Evolutionary conservation across 2,113 vertebrate genomes (phyloP).

Genomic region (Philantomba maxwellii): DNA sequence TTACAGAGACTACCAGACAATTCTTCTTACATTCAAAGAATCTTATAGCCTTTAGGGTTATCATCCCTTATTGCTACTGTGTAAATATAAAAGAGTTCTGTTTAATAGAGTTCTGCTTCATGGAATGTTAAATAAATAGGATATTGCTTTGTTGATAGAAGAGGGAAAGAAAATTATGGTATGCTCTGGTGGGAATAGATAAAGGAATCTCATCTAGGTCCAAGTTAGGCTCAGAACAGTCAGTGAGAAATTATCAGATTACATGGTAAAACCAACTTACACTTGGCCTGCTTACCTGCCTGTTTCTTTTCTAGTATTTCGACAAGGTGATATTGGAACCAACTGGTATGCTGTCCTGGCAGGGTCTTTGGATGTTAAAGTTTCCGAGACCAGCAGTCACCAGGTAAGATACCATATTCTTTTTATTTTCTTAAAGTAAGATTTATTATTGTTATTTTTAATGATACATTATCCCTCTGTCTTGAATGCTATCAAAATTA

Average conservation of each 20-base stretch:
- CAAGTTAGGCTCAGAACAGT: background rate
- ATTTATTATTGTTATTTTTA: background rate
- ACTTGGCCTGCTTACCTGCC: conserved; percentile 13
- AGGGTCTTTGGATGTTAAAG: conserved; percentile 96
- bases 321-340: conserved; percentile 97
- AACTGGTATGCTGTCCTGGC: conserved; percentile 97
- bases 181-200: background rate
- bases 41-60: background rate
- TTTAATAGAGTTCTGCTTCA: background rate
- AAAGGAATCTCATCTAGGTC: background rate
- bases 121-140: background rate
- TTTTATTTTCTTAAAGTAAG: background rate
- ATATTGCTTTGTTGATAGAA: background rate
- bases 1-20: background rate
- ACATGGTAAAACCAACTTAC: background rate
- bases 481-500: background rate
- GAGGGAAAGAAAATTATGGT: background rate
- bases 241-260: background rate
- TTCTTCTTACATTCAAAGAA: background rate
- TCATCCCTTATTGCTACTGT: background rate
- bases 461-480: background rate
- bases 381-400: conserved; percentile 94
- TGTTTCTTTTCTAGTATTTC: conserved; percentile 87
- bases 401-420: conserved; percentile 81
- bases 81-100: background rate